Evolutionary conservation across 2,113 vertebrate species (phyloP).

Genomic region (Benitochromis conjunctus): DNA sequence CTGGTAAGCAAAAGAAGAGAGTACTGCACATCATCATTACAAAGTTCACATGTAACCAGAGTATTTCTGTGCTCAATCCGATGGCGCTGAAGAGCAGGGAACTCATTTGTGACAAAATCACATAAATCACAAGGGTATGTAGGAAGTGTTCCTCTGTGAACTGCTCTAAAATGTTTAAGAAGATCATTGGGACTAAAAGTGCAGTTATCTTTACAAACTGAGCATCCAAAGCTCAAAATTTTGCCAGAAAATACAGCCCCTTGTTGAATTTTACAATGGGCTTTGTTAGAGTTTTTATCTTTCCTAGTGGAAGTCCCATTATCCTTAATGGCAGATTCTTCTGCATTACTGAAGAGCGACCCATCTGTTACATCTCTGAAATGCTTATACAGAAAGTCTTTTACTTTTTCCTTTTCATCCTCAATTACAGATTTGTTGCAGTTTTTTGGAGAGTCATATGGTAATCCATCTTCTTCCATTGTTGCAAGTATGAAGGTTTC

Average conservation of each 20-base stretch:
- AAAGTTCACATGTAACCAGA: conserved; percentile 94
- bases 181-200: conserved; percentile 95
- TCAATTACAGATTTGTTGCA: conserved; percentile 41
- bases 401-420: conserved; percentile 58
- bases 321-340: conserved; percentile 47
- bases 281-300: conserved; percentile 70
- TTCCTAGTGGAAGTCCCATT: conserved; percentile 43
- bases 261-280: conserved; percentile 71
- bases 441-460: conserved; percentile 59
- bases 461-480: conserved; percentile 68
- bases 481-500: conserved; percentile 39
- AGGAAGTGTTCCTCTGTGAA: conserved; percentile 86
- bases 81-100: conserved; percentile 89
- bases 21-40: conserved; percentile 85
- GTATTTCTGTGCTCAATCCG: conserved; percentile 89
- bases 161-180: conserved; percentile 89
- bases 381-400: conserved; percentile 56
- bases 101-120: conserved; percentile 88
- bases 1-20: conserved; percentile 89
- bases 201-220: conserved; percentile 82
- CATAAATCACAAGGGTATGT: conserved; percentile 97
- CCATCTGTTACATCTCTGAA: conserved; percentile 56
- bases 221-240: conserved; percentile 90
- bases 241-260: conserved; percentile 86
- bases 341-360: conserved; percentile 34